phyloP scores from a whole-genome alignment of 2,888 invertebrate genomes.

The Lithophane leautieri region DNA sequence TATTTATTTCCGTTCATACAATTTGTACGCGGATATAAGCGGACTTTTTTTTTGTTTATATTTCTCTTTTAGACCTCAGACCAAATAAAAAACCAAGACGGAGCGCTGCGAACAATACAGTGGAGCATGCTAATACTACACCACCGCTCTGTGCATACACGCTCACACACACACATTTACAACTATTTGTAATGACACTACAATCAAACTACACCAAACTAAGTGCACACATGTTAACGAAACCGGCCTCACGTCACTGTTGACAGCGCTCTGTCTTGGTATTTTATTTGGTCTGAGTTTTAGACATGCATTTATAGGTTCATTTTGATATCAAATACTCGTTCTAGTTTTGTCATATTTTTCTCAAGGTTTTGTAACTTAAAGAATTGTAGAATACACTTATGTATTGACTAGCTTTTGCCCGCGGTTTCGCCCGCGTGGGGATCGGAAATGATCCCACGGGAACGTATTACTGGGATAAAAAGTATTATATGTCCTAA shows the following conservation, averaged over 20 bases:
- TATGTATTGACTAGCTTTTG: background rate
- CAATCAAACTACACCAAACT: too few relatives aligned
- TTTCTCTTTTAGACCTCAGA: background rate
- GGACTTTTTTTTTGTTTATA: background rate
- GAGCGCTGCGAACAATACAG: too few relatives aligned
- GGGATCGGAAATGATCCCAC: background rate
- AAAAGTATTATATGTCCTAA: background rate
- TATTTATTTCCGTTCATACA: constrained; percentile 2
- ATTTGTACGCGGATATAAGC: background rate
- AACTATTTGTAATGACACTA: too few relatives aligned
- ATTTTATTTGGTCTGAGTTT: too few relatives aligned
- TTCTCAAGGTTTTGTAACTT: background rate
- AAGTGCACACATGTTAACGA: too few relatives aligned
- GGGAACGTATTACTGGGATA: too few relatives aligned
- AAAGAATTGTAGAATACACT: background rate
- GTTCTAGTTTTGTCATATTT: background rate
- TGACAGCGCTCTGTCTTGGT: too few relatives aligned
- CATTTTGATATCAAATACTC: background rate
- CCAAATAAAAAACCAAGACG: too few relatives aligned
- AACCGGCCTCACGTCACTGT: too few relatives aligned
- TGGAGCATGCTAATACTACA: too few relatives aligned
- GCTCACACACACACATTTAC: too few relatives aligned
- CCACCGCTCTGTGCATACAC: too few relatives aligned
- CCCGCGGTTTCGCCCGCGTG: background rate
- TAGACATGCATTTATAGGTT: background rate